Evolutionary conservation across 2,888 invertebrate species (phyloP).

Genomic region (Rotaria sp.): DNA sequence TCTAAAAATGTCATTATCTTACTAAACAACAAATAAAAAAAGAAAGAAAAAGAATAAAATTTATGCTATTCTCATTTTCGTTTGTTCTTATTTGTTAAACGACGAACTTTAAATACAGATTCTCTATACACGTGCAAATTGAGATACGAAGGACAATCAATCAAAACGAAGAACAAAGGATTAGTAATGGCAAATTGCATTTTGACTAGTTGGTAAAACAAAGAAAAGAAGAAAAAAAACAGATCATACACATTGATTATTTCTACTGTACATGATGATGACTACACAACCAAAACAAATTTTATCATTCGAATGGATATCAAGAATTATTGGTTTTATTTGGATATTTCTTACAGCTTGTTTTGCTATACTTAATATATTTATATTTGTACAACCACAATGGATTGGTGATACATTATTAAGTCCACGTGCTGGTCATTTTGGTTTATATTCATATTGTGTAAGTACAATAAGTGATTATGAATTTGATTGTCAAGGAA

Average conservation of each 20-base stretch:
- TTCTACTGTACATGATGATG: neutral
- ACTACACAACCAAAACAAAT: neutral
- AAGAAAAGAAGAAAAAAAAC: neutral
- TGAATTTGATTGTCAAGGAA: constrained; percentile 61
- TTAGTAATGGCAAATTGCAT: neutral
- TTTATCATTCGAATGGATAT: constrained; percentile 40
- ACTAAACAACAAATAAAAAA: neutral
- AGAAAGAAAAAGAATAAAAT: neutral
- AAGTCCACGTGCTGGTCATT: constrained; percentile 77
- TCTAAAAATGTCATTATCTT: constrained; percentile 10
- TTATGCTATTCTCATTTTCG: neutral
- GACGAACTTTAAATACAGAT: neutral
- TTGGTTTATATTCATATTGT: constrained; percentile 85
- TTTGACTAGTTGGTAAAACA: neutral
- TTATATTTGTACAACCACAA: constrained; percentile 81
- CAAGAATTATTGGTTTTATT: constrained; percentile 77
- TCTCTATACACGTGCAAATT: neutral
- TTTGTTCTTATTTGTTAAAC: neutral
- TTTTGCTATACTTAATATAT: constrained; percentile 86
- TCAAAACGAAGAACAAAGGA: neutral
- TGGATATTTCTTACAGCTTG: constrained; percentile 97
- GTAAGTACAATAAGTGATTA: constrained; percentile 63
- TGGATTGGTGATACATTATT: constrained; percentile 56
- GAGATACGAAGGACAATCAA: neutral
- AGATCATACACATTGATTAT: neutral